phyloP scores from a whole-genome alignment of 2,888 invertebrate species.

The Caenorhabditis sp. region DNA sequence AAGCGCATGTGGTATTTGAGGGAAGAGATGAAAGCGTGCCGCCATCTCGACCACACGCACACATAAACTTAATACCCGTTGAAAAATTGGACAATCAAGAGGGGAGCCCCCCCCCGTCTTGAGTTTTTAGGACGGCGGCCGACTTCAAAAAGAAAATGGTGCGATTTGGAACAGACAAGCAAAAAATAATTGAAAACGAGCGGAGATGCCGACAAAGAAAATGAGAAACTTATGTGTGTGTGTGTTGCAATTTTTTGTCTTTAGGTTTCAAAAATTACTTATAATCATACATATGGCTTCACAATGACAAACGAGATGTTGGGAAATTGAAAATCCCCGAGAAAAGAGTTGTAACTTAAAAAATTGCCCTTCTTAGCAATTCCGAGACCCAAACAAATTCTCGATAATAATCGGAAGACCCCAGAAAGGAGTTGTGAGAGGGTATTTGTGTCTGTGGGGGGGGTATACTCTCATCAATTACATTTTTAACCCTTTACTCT shows the following conservation, averaged over 20 bases:
- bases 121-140: background rate
- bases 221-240: too few species aligned
- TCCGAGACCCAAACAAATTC: too few species aligned
- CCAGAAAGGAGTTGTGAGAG: background rate
- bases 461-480: slow-evolving; percentile 16
- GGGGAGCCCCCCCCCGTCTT: too few species aligned
- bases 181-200: background rate
- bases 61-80: slow-evolving; percentile 34
- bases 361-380: too few species aligned
- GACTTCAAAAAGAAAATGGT: slow-evolving; percentile 31
- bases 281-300: too few species aligned
- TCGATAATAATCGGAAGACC: too few species aligned
- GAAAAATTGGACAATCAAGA: background rate
- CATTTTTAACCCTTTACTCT: slow-evolving; percentile 12
- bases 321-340: too few species aligned
- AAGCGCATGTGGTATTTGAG: slow-evolving; percentile 10
- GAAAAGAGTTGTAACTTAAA: too few species aligned
- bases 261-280: too few species aligned
- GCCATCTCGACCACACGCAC: slow-evolving; percentile 30
- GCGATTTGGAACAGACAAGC: background rate
- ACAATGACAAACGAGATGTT: too few species aligned
- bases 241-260: background rate
- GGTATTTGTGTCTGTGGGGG: background rate
- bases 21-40: slow-evolving; percentile 25
- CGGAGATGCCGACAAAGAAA: background rate